Percentiles rank a stretch among this genome's conserved stretches.
Evolutionary conservation across 2,113 vertebrate species (phyloP).

Genomic region (Phainopepla nitens): DNA sequence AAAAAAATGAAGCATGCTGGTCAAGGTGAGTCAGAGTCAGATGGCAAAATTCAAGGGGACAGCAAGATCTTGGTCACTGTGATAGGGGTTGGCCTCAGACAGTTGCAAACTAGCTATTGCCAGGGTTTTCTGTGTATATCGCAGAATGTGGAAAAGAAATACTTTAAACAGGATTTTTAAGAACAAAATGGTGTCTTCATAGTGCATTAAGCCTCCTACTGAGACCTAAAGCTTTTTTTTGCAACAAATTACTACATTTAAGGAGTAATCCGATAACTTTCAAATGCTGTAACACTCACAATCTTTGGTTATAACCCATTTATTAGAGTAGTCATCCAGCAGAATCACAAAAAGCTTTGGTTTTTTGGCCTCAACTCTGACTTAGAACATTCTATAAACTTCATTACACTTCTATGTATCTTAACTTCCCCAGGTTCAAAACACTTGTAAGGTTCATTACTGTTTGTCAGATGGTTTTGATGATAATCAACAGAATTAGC

Average conservation of each 20-base stretch:
- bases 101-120: not conserved
- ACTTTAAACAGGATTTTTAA: not conserved
- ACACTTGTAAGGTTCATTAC: not conserved
- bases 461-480: not conserved
- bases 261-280: not conserved
- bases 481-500: not conserved
- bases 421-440: not conserved
- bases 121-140: not conserved
- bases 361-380: not conserved
- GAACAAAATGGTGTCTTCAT: not conserved
- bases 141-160: not conserved
- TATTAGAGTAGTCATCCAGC: not conserved
- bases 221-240: not conserved
- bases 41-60: not conserved
- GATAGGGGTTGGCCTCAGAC: not conserved
- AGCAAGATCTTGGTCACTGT: fast-evolving
- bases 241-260: not conserved
- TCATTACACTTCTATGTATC: not conserved
- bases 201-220: not conserved
- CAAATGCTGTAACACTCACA: not conserved
- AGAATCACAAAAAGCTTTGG: not conserved
- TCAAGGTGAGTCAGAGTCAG: not conserved
- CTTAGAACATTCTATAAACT: not conserved
- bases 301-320: not conserved
- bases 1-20: not conserved